Base-by-base conservation (phyloP, 2,888 invertebrate genomes). In the Lypha dubia region DNA sequence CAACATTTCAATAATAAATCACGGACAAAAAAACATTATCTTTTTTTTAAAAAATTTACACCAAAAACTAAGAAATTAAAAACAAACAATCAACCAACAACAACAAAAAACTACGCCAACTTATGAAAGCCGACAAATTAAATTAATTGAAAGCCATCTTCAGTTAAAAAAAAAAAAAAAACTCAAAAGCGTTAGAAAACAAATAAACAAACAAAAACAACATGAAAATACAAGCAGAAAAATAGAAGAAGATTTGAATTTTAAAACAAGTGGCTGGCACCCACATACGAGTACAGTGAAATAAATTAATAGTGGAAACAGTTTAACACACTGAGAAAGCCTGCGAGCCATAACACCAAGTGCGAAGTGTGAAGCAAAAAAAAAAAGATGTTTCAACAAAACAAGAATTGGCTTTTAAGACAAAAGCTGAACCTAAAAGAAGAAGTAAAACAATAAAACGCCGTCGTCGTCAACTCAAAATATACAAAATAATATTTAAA, bases 131-230 rank as follows among this genome's bases (percentile, higher is more conserved):
- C 32, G 0, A 41, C 51, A 53, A 60, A 79, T 44, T 62, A 62
- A 68, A 77, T 58, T 68, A 77, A 70, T 70, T 76, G 5, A 77
- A 77, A 60, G 4, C 15, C 53, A 53, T 53, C 6, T 73, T 35
- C 49, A 28, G 13, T 28, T n/a, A 7, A 8, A 15, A 28, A n/a
- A n/a, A n/a, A n/a, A n/a, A n/a, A n/a, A n/a, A n/a, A n/a, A 60
- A 60, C 9, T n/a, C 46, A 68, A n/a, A n/a, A 28, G n/a, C 15
- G 28, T 15, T 20, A 1, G 17, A 35, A 53, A 20, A 49, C 1
- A 1, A 60, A 49, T 0, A 1, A 60, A 24, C 17, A 60, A 49
- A 9, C 5, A 71, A 35, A 56, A 44, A 35, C n/a, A 38, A 70
- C 17, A 44, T 17, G 58, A 24, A 46, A 67, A 46, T 35, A 17